Conservation (phyloP, 2,888 invertebrate genomes). For the Pandemis heparana region DNA sequence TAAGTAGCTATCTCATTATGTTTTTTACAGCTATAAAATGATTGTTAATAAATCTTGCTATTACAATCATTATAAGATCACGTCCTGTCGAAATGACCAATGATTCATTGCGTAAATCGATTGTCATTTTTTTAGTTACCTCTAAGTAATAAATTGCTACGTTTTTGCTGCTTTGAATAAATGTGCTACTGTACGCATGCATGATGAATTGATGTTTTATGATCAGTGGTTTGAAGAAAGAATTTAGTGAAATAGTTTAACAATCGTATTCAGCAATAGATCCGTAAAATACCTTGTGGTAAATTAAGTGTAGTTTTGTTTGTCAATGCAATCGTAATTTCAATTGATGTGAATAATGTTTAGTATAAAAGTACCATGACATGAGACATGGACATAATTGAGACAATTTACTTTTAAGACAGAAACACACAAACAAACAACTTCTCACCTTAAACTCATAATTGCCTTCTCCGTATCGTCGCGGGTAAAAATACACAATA, state of each 20-base stretch:
- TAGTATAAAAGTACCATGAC: too few species aligned
- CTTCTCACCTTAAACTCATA: too few species aligned
- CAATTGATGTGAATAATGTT: too few species aligned
- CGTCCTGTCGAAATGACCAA: slow-evolving; percentile 49
- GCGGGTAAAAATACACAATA: too few species aligned
- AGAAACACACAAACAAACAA: too few species aligned
- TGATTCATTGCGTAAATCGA: slow-evolving; percentile 56
- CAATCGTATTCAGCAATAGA: not conserved
- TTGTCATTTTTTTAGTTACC: slow-evolving; percentile 40
- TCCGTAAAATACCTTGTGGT: too few species aligned
- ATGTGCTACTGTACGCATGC: slow-evolving; percentile 19
- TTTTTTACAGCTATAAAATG: slow-evolving; percentile 3
- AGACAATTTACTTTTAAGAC: too few species aligned
- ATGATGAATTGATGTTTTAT: slow-evolving; percentile 5
- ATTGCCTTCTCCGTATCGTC: too few species aligned
- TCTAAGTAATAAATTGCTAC: slow-evolving; percentile 13
- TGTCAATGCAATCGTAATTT: too few species aligned
- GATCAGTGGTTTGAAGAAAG: not conserved
- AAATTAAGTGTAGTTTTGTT: too few species aligned
- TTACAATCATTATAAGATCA: slow-evolving; percentile 50
- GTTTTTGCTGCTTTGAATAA: slow-evolving; percentile 16
- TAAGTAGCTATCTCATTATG: slow-evolving; percentile 11
- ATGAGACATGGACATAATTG: too few species aligned
- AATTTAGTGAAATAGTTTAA: not conserved
- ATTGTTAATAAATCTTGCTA: slow-evolving; percentile 33